phyloP scores from a whole-genome alignment of 2,888 invertebrate genomes.

The Sarcophaga variegata region DNA sequence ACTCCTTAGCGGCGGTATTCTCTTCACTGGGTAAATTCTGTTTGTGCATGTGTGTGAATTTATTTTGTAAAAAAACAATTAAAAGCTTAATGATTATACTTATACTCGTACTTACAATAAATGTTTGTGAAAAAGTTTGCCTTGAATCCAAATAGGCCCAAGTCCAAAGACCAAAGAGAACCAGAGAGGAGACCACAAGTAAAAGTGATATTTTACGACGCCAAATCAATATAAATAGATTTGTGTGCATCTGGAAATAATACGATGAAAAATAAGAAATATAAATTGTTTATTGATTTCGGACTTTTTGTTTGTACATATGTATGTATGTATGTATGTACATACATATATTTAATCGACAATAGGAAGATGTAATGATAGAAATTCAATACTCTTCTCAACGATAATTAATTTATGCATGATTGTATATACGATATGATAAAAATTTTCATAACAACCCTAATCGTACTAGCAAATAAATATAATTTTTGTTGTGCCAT shows the following conservation, averaged over 20 bases:
- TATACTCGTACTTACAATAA: slow-evolving; percentile 57
- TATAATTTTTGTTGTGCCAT: too few species aligned
- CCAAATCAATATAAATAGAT: slow-evolving; percentile 80
- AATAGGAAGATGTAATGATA: too few species aligned
- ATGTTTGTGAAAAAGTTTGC: slow-evolving; percentile 63
- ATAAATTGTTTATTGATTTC: too few species aligned
- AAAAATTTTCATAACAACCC: too few species aligned
- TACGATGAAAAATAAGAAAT: neutral
- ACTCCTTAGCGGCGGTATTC: slow-evolving; percentile 59
- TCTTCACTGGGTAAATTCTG: slow-evolving; percentile 55
- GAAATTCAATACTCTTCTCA: too few species aligned
- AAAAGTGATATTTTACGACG: slow-evolving; percentile 80
- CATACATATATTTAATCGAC: too few species aligned
- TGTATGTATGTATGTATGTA: too few species aligned
- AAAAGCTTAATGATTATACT: neutral
- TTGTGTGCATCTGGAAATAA: slow-evolving; percentile 80
- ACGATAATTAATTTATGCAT: too few species aligned
- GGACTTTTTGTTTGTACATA: too few species aligned
- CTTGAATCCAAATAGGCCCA: slow-evolving; percentile 80
- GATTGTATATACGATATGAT: too few species aligned
- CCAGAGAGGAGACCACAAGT: slow-evolving; percentile 76
- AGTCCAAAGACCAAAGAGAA: slow-evolving; percentile 80
- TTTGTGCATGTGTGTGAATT: neutral
- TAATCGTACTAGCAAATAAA: too few species aligned
- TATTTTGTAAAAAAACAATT: neutral